Evolutionary conservation across 1,140 invertebrate genomes (phyloP).

Genomic region (Micrasema minimum): DNA sequence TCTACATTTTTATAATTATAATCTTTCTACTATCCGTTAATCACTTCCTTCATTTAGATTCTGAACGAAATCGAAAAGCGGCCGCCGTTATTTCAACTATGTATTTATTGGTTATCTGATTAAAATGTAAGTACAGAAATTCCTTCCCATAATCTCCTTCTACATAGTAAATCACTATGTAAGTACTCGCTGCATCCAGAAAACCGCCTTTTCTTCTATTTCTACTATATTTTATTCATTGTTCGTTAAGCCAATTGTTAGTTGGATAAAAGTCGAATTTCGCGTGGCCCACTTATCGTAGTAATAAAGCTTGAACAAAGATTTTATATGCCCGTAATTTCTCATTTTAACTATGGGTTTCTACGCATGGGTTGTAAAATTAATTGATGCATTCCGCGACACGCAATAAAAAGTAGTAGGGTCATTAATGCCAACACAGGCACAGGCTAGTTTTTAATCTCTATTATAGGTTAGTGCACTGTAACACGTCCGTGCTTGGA

Average conservation of each 20-base stretch:
- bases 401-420: neutral
- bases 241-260: constrained; percentile 9
- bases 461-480: no score
- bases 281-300: neutral
- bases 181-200: constrained; percentile 7
- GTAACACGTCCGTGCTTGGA: neutral
- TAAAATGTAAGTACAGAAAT: constrained; percentile 24
- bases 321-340: no score
- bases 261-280: no score
- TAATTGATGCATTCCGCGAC: no score
- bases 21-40: no score
- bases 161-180: constrained; percentile 47
- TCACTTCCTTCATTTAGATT: constrained; percentile 17
- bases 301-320: constrained; percentile 11
- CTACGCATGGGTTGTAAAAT: no score
- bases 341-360: constrained; percentile 30
- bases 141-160: constrained; percentile 41
- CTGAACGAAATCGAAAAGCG: constrained; percentile 21
- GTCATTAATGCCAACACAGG: constrained; percentile 4
- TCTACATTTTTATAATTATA: no score
- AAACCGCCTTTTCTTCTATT: neutral
- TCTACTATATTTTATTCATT: neutral
- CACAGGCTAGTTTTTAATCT: neutral
- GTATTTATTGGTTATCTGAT: constrained; percentile 51
- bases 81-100: constrained; percentile 43